phyloP scores from a whole-genome alignment of 2,113 vertebrate genomes.

The Hiodon tergisus region DNA sequence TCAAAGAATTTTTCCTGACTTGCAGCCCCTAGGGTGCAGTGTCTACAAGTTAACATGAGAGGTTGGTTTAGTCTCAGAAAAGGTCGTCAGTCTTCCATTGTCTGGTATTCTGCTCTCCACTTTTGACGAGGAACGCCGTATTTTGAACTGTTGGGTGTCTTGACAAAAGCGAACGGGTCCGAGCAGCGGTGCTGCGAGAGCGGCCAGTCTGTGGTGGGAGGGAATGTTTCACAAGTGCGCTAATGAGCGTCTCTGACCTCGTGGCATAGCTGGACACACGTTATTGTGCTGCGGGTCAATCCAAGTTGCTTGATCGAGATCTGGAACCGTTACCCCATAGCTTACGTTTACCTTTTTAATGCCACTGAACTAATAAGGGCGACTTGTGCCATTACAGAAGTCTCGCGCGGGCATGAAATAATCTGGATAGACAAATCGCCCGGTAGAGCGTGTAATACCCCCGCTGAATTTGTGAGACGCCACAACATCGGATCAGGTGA shows the following conservation, averaged over 20 bases:
- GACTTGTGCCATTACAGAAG: constrained; percentile 32
- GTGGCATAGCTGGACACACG: constrained; percentile 33
- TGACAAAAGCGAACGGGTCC: constrained; percentile 1
- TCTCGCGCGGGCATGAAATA: background rate
- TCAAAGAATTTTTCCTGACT: background rate
- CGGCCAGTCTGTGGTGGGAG: constrained; percentile 3
- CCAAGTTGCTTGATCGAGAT: constrained; percentile 36
- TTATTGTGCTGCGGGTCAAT: constrained; percentile 42
- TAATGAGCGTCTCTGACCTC: constrained; percentile 42
- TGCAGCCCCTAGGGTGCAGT: constrained; percentile 22
- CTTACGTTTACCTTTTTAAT: constrained; percentile 36
- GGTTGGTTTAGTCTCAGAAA: background rate
- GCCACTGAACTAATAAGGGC: constrained; percentile 46
- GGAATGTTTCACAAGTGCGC: constrained; percentile 23
- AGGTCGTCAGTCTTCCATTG: background rate
- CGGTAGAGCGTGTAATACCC: background rate
- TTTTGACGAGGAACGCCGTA: background rate
- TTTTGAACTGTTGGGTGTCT: constrained; percentile 2
- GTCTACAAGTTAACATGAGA: constrained; percentile 20
- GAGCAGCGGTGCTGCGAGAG: background rate
- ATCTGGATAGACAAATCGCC: background rate
- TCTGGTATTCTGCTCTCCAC: background rate
- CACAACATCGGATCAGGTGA: too few relatives aligned
- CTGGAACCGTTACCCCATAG: constrained; percentile 36
- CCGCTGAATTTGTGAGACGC: too few relatives aligned